Base-by-base conservation (phyloP, 2,113 vertebrate genomes). In the Siniperca chuatsi region DNA sequence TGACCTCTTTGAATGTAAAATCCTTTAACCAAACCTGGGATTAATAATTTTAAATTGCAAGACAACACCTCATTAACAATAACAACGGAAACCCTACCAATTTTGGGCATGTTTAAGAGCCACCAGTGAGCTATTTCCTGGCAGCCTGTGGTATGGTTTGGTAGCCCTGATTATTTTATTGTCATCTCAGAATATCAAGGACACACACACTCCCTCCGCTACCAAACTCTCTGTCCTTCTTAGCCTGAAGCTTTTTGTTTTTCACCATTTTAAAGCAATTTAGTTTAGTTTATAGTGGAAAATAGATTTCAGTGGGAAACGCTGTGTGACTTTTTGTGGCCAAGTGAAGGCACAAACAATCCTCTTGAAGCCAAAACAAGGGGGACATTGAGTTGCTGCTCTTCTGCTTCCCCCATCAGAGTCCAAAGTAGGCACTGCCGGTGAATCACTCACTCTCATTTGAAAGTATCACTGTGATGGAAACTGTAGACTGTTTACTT, bases 401-500 rank as follows among this genome's bases (percentile, higher is more conserved):
- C 35, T 4, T 12, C 21, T 46, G 23, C 48, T 8, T 65, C 35
- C 61, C 15, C 46, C n/a, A 40, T 50, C 0, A 12, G 1, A 29
- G 69, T 16, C 7, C 57, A 79, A 37, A 75, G 44, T 1, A 16
- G 23, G 10, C 50, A 7, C 37, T 6, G n/a, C 33, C 60, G 16
- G 10, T 42, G 68, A 72, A 66, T 60, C 40, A 48, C 40, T 57
- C 46, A 21, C 20, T 57, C 33, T 73, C 25, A 73, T 55, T 70
- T 81, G 20, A 33, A 73, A 54, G 35, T 55, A n/a, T 70, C 25
- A 33, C 52, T n/a, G 46, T 40, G 25, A 40, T 10, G 33, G 42
- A 78, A 81, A 72, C 29, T 44, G 10, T 35, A 10, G 37, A 52
- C n/a, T 35, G 79, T 69, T 64, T 74, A 37, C 42, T 74, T 64